These are phyloP conservation scores for Gymnoscopelus braueri DNA, from an alignment of 2,797 vertebrate genomes.

Conservation along the genomic window DNA sequence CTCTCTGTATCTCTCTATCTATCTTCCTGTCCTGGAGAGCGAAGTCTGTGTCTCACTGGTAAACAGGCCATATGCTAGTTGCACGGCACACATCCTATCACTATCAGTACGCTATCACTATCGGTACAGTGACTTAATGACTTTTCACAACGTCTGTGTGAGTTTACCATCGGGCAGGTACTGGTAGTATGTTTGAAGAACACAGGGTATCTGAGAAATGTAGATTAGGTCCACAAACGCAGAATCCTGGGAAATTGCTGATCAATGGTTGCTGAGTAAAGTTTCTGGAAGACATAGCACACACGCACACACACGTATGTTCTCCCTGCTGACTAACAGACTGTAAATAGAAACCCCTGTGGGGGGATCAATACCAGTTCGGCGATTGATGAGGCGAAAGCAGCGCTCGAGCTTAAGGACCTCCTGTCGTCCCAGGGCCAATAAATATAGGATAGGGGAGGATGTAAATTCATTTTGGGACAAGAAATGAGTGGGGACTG, in stretches of 20 bases:
- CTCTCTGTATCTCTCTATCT: slow-evolving; percentile 5
- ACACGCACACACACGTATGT: too few relatives aligned
- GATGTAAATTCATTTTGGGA: too few relatives aligned
- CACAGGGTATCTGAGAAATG: slow-evolving; percentile 11
- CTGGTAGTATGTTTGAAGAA: slow-evolving; percentile 11
- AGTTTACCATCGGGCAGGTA: not conserved
- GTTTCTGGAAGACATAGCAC: slow-evolving; percentile 51
- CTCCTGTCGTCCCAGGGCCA: too few relatives aligned
- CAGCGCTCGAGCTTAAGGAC: too few relatives aligned
- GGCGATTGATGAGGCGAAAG: slow-evolving; percentile 46
- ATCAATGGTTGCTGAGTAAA: slow-evolving; percentile 61
- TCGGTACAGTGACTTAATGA: slow-evolving; percentile 6
- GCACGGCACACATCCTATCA: not conserved
- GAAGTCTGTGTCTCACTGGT: slow-evolving; percentile 35
- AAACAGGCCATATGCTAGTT: slow-evolving; percentile 18
- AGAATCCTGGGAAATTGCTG: slow-evolving; percentile 45
- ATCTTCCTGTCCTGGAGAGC: slow-evolving; percentile 19
- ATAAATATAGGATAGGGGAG: too few relatives aligned
- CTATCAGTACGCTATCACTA: slow-evolving; percentile 2
- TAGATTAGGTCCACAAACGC: slow-evolving; percentile 27
- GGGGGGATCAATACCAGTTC: slow-evolving; percentile 59
- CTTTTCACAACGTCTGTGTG: not conserved
- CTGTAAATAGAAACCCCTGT: slow-evolving; percentile 65
- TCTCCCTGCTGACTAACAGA: slow-evolving; percentile 47
- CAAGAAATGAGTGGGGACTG: too few relatives aligned